Conservation (phyloP, 1,140 invertebrate species). For the Hylyphantes graminicola region DNA sequence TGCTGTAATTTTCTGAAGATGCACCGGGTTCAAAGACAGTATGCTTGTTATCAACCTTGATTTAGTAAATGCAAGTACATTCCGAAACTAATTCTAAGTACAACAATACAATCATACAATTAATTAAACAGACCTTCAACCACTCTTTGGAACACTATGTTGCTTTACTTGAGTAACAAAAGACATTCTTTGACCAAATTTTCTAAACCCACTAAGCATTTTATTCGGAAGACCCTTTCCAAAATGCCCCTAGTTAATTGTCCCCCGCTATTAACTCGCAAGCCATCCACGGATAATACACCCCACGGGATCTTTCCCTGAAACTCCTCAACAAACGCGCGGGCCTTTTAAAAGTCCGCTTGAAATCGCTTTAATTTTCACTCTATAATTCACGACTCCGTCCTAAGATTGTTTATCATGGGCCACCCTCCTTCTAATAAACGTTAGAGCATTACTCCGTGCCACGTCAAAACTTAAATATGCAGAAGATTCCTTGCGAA, state of each 20-base stretch:
- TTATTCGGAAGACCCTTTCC: not conserved
- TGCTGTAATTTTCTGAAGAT: too few species aligned
- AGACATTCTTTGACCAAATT: too few species aligned
- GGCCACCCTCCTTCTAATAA: constrained; percentile 42
- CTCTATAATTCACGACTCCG: constrained; percentile 43
- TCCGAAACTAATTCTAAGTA: too few species aligned
- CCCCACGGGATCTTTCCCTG: constrained; percentile 23
- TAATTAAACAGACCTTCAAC: too few species aligned
- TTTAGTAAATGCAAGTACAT: too few species aligned
- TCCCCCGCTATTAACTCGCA: constrained; percentile 48
- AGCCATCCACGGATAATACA: constrained; percentile 23
- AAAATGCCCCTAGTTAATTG: constrained; percentile 32
- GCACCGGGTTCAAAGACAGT: too few species aligned
- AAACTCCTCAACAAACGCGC: not conserved
- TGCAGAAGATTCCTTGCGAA: constrained; percentile 54
- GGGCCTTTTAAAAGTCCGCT: constrained; percentile 30
- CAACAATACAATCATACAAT: too few species aligned
- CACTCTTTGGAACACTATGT: too few species aligned
- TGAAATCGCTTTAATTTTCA: constrained; percentile 47
- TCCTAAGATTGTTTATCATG: constrained; percentile 54
- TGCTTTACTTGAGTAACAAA: too few species aligned
- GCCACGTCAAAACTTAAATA: constrained; percentile 51
- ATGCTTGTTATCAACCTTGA: too few species aligned
- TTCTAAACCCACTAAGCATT: constrained; percentile 32
- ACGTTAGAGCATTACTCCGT: constrained; percentile 27